Evolutionary conservation across 2,113 vertebrate species (phyloP).

Genomic region (Neogobius melanostomus): DNA sequence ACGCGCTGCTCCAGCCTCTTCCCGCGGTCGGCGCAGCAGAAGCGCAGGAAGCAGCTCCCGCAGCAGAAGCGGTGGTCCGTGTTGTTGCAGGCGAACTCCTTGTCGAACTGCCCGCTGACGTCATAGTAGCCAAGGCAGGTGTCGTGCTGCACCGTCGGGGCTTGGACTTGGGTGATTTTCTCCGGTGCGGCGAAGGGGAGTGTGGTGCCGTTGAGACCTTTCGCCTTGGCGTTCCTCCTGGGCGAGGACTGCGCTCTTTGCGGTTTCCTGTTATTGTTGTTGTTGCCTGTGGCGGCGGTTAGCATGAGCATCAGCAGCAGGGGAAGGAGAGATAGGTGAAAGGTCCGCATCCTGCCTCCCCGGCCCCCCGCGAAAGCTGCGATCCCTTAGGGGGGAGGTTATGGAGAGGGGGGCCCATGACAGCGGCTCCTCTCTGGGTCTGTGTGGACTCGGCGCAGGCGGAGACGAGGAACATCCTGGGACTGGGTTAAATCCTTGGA

Average conservation of each 20-base stretch:
- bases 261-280: conserved; percentile 60
- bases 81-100: conserved; percentile 98
- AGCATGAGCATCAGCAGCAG: conserved; percentile 79
- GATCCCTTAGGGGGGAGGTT: not conserved
- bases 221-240: conserved; percentile 64
- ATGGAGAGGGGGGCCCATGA: not conserved
- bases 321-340: conserved; percentile 21
- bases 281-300: conserved; percentile 65
- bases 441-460: not conserved
- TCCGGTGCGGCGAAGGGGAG: conserved; percentile 48
- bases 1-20: conserved; percentile 91
- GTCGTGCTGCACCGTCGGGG: conserved; percentile 77
- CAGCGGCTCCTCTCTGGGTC: not conserved
- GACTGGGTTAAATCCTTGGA: not conserved
- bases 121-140: conserved; percentile 97
- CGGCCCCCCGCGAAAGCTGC: not conserved
- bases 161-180: conserved; percentile 72
- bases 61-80: conserved; percentile 97
- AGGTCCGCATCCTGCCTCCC: conserved; percentile 3
- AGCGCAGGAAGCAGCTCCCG: conserved; percentile 97
- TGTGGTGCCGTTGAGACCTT: conserved; percentile 75
- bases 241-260: conserved; percentile 43
- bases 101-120: conserved; percentile 97
- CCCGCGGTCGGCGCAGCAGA: conserved; percentile 94
- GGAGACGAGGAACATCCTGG: not conserved